phyloP scores from a whole-genome alignment of 2,113 vertebrate species.

The Petroica traversi region DNA sequence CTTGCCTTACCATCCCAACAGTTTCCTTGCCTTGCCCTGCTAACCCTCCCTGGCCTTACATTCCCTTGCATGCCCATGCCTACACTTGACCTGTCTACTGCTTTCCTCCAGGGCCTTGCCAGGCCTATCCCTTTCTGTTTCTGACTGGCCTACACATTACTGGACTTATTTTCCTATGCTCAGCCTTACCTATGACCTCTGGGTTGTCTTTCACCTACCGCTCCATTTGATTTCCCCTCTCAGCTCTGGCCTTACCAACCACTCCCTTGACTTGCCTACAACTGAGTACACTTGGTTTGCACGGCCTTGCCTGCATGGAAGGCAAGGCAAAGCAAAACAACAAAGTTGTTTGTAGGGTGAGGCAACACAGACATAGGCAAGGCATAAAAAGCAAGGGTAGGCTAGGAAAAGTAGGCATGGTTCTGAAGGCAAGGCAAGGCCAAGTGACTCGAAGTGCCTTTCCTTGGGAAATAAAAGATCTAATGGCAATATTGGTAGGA shows the following conservation, averaged over 20 bases:
- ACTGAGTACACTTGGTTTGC: not conserved
- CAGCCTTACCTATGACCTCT: not conserved
- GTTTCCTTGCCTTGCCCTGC: too few relatives aligned
- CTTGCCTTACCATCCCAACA: too few relatives aligned
- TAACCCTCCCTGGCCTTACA: too few relatives aligned
- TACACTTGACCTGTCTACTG: not conserved
- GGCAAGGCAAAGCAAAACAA: not conserved
- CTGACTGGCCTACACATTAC: not conserved
- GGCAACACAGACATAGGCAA: not conserved
- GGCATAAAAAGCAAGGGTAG: not conserved
- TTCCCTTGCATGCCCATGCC: too few relatives aligned
- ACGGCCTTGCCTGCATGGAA: not conserved
- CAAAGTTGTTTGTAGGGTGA: not conserved
- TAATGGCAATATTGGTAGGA: not conserved
- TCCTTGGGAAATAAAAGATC: not conserved
- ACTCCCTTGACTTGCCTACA: not conserved
- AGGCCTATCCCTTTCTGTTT: not conserved
- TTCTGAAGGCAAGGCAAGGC: not conserved
- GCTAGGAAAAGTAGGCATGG: not conserved
- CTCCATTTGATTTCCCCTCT: not conserved
- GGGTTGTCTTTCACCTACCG: not conserved
- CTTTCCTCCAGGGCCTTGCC: not conserved
- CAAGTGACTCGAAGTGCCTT: not conserved
- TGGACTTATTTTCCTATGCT: not conserved
- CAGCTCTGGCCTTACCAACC: not conserved